Conservation (phyloP, 2,797 vertebrate species). For the Melanotaenia parkinsoni region DNA sequence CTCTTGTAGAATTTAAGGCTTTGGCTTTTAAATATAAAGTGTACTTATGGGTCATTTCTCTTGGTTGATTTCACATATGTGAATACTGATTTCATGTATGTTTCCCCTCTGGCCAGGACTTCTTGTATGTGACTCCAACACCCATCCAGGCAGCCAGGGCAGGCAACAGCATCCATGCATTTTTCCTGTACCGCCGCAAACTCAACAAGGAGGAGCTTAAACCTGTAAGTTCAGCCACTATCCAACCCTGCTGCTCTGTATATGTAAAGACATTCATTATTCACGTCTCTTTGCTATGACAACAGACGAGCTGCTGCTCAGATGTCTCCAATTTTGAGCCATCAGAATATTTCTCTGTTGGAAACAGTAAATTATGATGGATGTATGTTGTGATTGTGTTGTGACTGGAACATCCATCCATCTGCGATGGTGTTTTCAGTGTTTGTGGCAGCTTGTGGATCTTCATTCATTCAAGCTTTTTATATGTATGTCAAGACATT, state of each 20-base stretch:
- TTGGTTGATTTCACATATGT: background rate
- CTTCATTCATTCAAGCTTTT: slow-evolving; percentile 27
- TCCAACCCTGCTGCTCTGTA: background rate
- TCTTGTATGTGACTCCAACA: slow-evolving; percentile 89
- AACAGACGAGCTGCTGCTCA: slow-evolving; percentile 18
- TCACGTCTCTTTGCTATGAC: slow-evolving; percentile 39
- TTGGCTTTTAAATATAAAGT: slow-evolving; percentile 1
- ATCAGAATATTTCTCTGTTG: slow-evolving; percentile 2
- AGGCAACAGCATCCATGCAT: slow-evolving; percentile 82
- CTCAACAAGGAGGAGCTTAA: slow-evolving; percentile 86
- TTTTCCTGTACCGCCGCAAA: slow-evolving; percentile 83
- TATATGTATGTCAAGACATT: slow-evolving; percentile 39
- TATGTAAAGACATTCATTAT: slow-evolving; percentile 6
- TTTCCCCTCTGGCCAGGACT: slow-evolving; percentile 81
- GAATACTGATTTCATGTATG: background rate
- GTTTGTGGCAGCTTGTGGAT: slow-evolving; percentile 19
- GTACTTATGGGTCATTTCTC: background rate
- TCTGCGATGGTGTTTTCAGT: slow-evolving; percentile 24
- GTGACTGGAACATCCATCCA: slow-evolving; percentile 18
- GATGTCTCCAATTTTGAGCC: slow-evolving; percentile 11
- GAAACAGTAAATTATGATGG: background rate
- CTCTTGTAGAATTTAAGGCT: background rate
- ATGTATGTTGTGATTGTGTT: slow-evolving; percentile 20
- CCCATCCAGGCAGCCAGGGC: slow-evolving; percentile 87
- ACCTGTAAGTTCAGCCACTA: slow-evolving; percentile 77